These are phyloP conservation scores for Pavo muticus DNA, from an alignment of 2,113 vertebrate genomes.

Conservation along the genomic window DNA sequence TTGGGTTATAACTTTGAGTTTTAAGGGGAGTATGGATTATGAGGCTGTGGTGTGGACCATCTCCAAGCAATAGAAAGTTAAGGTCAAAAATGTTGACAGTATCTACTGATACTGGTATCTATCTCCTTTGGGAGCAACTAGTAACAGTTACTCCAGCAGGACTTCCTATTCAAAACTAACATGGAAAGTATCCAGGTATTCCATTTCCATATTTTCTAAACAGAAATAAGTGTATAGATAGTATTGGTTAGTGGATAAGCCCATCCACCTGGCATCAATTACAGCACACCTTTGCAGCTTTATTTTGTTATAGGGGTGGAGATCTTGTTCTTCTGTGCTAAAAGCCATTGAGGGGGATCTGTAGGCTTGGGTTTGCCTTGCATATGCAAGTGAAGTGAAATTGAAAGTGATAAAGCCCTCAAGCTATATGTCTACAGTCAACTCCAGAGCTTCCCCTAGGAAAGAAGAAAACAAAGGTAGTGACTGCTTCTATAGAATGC, in stretches of 20 bases:
- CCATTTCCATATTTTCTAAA: background rate
- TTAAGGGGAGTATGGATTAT: background rate
- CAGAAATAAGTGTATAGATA: background rate
- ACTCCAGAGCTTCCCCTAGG: background rate
- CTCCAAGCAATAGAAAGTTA: background rate
- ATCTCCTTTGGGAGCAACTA: background rate
- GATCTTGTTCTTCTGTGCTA: background rate
- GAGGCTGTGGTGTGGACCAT: background rate
- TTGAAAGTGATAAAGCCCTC: background rate
- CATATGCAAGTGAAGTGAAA: too few species aligned
- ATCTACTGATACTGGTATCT: background rate
- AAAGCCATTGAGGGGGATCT: background rate
- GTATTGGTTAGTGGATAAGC: background rate
- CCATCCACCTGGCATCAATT: background rate
- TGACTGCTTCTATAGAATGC: background rate
- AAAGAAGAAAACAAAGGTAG: background rate
- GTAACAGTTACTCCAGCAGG: background rate
- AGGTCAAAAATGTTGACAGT: background rate
- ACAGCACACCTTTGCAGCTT: background rate
- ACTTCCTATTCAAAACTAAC: background rate
- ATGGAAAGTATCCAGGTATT: background rate
- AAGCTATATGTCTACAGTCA: background rate
- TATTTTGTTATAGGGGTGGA: background rate
- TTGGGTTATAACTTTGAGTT: background rate
- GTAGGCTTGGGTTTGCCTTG: background rate